Percentiles rank a stretch among this genome's conserved stretches.
Evolutionary conservation across 2,113 vertebrate species (phyloP).

Genomic region (Clarias macrocephalus): DNA sequence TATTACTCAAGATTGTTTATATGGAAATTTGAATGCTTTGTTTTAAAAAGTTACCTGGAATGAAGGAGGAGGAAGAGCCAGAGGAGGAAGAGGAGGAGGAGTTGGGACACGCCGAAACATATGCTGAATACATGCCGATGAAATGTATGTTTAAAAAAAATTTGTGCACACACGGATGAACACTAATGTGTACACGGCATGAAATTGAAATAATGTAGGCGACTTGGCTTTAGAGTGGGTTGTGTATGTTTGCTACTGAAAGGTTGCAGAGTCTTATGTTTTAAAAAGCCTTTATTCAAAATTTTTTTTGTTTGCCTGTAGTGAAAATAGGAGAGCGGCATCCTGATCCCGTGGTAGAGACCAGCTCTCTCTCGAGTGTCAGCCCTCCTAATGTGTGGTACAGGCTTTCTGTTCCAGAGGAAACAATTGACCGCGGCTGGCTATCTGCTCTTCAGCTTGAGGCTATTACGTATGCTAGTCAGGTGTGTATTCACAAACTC

Average conservation of each 20-base stretch:
- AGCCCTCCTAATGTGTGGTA: constrained; percentile 97
- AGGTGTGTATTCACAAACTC: constrained; percentile 69
- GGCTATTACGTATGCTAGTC: constrained; percentile 93
- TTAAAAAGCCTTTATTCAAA: background rate
- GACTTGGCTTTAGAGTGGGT: constrained; percentile 7
- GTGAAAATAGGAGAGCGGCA: constrained; percentile 93
- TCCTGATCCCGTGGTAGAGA: constrained; percentile 96
- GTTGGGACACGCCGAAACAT: constrained; percentile 95
- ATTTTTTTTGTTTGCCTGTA: constrained; percentile 54
- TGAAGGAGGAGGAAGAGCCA: constrained; percentile 93
- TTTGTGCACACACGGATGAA: background rate
- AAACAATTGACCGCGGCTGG: constrained; percentile 92
- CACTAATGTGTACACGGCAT: background rate
- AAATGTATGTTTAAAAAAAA: constrained; percentile 78
- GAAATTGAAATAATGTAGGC: background rate
- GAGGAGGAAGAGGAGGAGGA: constrained; percentile 99
- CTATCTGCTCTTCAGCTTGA: constrained; percentile 95
- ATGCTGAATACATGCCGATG: constrained; percentile 98
- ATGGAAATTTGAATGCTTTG: background rate
- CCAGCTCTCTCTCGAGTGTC: constrained; percentile 95
- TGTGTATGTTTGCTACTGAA: background rate
- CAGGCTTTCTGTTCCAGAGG: constrained; percentile 90
- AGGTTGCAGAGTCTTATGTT: background rate
- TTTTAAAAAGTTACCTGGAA: constrained; percentile 73
- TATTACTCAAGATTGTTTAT: background rate